Base-by-base conservation (phyloP, 1,140 invertebrate species). In the Carposina sasakii region DNA sequence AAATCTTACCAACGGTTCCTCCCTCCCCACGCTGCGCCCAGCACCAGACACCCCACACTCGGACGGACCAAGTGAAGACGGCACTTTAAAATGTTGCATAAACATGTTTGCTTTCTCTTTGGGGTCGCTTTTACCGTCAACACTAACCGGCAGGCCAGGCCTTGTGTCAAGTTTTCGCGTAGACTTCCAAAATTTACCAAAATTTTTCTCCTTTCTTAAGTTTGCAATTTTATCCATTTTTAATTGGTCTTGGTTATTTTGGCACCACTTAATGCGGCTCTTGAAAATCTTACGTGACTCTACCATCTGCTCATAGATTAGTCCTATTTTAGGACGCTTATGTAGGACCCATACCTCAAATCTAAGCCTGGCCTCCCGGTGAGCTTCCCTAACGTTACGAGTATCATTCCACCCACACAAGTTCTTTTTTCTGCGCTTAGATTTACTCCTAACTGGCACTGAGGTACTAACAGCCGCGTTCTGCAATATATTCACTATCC, bases 151-250 rank as follows among this genome's bases (percentile, higher is more conserved):
- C 12, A 43, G 28, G 2, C 23, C 24, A 28, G 2, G 16, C 23
- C 23, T 26, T n/a, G 10, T 26, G 19, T 43, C 24, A 9, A 28
- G 6, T n/a, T 26, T 43, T 6, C 20, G n/a, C 19, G 28, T 31
- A 6, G 23, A 13, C 16, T 43, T 26, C 28, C 41, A 28, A 16
- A 43, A 28, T 19, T 43, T 3, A 20, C 12, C 16, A 28, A 43
- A 43, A 16, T 43, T 28, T 19, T 43, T 43, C 2, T 24, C 28
- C 26, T 16, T 12, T 3, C 28, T 13, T 10, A 15, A 15, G 12
- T 24, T 20, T 8, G 41, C 41, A 43, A 43, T 43, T 12, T n/a
- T 13, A 15, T 42, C 16, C 24, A 43, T 24, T 28, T 43, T 43
- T 16, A 43, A 13, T 26, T 43, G 23, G 16, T 43, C 28, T 20